Evolutionary conservation across 35 echinoderm and acorn worm species (phyloP), one percentile per base, ranked within the genome.

Genomic region (Apostichopus japonicus): DNA sequence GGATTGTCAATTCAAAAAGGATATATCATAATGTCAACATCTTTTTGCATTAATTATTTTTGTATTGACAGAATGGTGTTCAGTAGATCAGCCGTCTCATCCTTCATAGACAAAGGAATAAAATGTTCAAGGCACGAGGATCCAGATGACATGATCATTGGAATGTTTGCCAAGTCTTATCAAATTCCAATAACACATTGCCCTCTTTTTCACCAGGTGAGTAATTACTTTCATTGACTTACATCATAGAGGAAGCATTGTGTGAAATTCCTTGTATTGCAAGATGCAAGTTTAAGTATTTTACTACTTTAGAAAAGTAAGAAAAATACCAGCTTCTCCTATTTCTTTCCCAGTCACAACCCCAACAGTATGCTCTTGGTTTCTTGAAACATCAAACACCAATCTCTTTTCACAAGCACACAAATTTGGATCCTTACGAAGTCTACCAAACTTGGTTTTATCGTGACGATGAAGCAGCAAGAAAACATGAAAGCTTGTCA

Each of bases 111-210:
- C 7, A 91, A 55, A 44, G 94, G 94, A 8, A 96, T 95, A 76
- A 90, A 86, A 55, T 99, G 97, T 81, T 87, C 91, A 57, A 95
- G 86, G 55, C 56, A 93, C 79, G 95, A 96, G 11, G 97, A 99
- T 55, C 97, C 97, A 6, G 97, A 99, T 94, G 97, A 99, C 75
- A 99, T 99, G 97, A 96, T 99, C 17, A 88, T 99, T 84, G 97
- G 97, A 6, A 95, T 94, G 93, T 99, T 93, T 86, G 92, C 93
- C 23, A 96, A 94, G 84, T 70, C 93, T 86, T 87, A 86, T 25
- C 77, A 59, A 11, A 88, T 96, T n/a, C 91, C 92, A 23, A 79
- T 99, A 4, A 91, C 95, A 1, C 95, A 99, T 53, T 93, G 92
- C 23, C 97, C 97, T 53, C 93, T 99, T 17, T 96, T 99, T 65